These are phyloP conservation scores for Platalea minor DNA, from an alignment of 2,797 vertebrate genomes.

Conservation along the genomic window DNA sequence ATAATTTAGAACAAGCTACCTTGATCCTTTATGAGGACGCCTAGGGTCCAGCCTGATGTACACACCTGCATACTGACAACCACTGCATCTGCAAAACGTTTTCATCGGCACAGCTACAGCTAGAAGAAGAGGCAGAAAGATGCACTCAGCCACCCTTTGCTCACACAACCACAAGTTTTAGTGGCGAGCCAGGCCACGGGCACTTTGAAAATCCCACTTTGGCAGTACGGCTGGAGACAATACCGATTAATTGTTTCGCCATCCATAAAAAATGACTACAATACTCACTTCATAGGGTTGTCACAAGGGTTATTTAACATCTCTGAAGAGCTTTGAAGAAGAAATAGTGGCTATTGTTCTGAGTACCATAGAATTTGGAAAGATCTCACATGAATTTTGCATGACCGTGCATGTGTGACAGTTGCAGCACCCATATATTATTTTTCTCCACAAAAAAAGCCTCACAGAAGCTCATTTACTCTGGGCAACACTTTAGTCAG, in stretches of 20 bases:
- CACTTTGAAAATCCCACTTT: not conserved
- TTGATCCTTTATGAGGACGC: not conserved
- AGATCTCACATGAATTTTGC: slow-evolving; percentile 29
- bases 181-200: not conserved
- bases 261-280: slow-evolving; percentile 31
- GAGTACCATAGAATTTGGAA: not conserved
- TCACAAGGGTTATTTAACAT: slow-evolving; percentile 44
- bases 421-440: not conserved
- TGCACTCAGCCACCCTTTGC: not conserved
- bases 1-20: not conserved
- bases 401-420: not conserved
- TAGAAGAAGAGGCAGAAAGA: not conserved
- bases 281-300: slow-evolving; percentile 25
- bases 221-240: not conserved
- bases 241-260: not conserved
- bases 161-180: not conserved
- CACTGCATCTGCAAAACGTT: not conserved
- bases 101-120: not conserved
- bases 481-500: not conserved
- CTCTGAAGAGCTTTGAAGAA: slow-evolving; percentile 36
- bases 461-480: not conserved
- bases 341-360: slow-evolving; percentile 29
- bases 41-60: not conserved
- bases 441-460: not conserved
- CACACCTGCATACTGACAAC: accelerated